These are phyloP conservation scores for Periphyllus acericola DNA, from an alignment of 2,888 invertebrate species.

Conservation along the genomic window DNA sequence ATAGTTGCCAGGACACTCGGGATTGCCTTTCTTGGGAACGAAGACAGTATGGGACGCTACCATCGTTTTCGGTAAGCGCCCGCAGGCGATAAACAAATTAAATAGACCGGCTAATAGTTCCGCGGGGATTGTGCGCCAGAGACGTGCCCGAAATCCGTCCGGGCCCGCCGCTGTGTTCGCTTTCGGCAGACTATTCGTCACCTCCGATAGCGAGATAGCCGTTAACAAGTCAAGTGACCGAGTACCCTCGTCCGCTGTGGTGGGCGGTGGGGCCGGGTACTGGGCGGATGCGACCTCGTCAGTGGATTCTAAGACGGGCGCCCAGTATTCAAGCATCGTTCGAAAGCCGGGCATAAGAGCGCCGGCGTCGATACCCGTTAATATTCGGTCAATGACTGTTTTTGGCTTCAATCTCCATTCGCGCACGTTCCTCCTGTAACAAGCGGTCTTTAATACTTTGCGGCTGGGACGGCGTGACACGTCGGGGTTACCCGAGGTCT, in stretches of 20 bases:
- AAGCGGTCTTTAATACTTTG: neutral
- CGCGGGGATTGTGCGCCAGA: neutral
- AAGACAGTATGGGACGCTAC: neutral
- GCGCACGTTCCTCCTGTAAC: neutral
- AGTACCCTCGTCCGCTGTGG: too few species aligned
- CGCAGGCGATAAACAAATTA: slow-evolving; percentile 14
- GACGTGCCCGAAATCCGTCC: neutral
- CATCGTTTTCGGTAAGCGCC: fast-evolving
- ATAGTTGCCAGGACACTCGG: neutral
- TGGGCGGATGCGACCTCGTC: neutral
- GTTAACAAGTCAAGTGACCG: too few species aligned
- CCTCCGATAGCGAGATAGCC: too few species aligned
- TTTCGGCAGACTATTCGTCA: neutral
- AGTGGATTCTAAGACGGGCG: neutral
- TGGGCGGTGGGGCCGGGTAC: neutral
- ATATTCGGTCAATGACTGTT: neutral
- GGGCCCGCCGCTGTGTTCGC: neutral
- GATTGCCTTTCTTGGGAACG: neutral
- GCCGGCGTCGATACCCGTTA: neutral
- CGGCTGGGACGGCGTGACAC: too few species aligned
- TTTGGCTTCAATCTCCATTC: neutral
- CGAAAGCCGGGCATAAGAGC: fast-evolving
- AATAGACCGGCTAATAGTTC: neutral
- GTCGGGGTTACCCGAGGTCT: too few species aligned
- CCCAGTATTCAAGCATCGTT: neutral